Base-by-base conservation (phyloP, 2,113 vertebrate species). In the Corythornis madagascariensis region DNA sequence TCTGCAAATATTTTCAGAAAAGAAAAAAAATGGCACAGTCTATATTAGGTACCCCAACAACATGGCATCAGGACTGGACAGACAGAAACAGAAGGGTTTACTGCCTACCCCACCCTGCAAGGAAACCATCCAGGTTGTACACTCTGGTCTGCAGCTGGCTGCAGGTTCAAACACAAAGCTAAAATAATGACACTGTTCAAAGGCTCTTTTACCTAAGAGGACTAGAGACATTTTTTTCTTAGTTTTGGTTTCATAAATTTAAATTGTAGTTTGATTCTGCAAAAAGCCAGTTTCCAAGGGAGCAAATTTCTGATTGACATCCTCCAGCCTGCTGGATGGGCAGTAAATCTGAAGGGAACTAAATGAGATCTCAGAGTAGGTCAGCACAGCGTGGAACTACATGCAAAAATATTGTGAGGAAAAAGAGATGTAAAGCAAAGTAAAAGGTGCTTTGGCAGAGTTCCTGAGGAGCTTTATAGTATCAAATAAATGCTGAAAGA, bases 401-500 rank as follows among this genome's bases (percentile, higher is more conserved):
- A 0, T 7, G 33, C 5, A 25, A 6, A 69, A 69, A 10, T 48
- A 47, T 10, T 40, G 18, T 59, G 3, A 56, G 16, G 13, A 47
- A 35, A 71, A 89, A 67, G 20, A 76, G 83, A 53, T 4, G 3
- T 0, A 8, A 55, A 8, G 24, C 5, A 70, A 88, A 70, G 10
- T 4, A 26, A 69, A 70, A 13, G 20, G 71, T 63, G 13, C 10
- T 74, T 57, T 67, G 60, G 33, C 40, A 83, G 50, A 73, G 26
- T 15, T 52, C 56, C 66, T 0, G 0, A 69, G n/a, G 9, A 90
- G 7, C 1, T 11, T 33, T 35, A 40, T 28, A 38, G 29, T 53
- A 72, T 22, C 59, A 80, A 65, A 50, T 24, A 90, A 79, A 66
- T 9, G 12, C 12, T 67, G 11, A n/a, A 86, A 80, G 13, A 75